Evolutionary conservation across 2,113 vertebrate species (phyloP).

Genomic region (Eonycteris spelaea): DNA sequence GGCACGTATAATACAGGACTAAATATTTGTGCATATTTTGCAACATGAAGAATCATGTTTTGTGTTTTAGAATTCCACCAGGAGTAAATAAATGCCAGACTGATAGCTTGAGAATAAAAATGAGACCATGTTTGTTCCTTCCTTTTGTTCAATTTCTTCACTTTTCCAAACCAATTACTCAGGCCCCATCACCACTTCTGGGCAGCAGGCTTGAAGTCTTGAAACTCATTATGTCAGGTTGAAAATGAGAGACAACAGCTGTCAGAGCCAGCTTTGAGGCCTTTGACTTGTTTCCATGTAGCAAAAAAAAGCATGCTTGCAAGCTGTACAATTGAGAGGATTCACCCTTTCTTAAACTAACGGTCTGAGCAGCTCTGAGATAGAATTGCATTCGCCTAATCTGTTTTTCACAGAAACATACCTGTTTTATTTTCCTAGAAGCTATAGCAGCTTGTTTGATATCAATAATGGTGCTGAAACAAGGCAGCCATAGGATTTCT

Average conservation of each 20-base stretch:
- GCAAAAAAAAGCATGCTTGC: background rate
- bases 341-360: background rate
- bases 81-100: background rate
- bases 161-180: constrained; percentile 47
- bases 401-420: background rate
- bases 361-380: constrained; percentile 5
- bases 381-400: background rate
- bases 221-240: constrained; percentile 44
- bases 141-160: constrained; percentile 40
- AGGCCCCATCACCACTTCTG: constrained; percentile 2
- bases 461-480: background rate
- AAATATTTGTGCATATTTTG: background rate
- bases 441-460: background rate
- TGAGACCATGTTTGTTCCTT: constrained; percentile 3
- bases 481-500: background rate
- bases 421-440: background rate
- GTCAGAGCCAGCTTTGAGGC: constrained; percentile 25
- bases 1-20: fast-evolving
- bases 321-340: background rate
- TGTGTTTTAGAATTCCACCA: background rate
- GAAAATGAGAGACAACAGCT: constrained; percentile 58
- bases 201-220: constrained; percentile 40
- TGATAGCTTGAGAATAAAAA: constrained; percentile 20
- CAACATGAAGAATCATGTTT: background rate
- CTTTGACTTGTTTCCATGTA: background rate